phyloP scores from a whole-genome alignment of 2,113 vertebrate species.

The Percina caprodes region DNA sequence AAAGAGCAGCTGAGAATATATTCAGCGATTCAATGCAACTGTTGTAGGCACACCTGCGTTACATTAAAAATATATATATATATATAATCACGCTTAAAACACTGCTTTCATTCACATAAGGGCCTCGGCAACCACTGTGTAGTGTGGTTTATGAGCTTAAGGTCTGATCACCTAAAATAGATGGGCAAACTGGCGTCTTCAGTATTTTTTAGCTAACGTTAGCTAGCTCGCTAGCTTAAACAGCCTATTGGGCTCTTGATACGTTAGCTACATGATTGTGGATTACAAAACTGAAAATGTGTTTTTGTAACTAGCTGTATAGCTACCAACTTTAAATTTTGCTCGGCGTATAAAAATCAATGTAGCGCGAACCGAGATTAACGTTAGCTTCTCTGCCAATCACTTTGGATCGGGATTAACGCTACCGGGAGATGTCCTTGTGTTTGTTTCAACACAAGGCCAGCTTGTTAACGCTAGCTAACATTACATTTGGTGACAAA shows the following conservation, averaged over 20 bases:
- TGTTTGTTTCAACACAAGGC: conserved; percentile 44
- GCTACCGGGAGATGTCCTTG: conserved; percentile 9
- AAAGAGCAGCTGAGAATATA: not conserved
- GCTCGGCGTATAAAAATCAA: not conserved
- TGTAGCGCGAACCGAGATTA: not conserved
- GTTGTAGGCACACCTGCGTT: conserved; percentile 52
- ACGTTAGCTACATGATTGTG: not conserved
- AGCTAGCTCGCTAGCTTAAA: conserved; percentile 55
- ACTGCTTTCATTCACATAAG: not conserved
- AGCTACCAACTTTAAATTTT: not conserved
- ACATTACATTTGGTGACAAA: not conserved
- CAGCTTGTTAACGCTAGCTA: conserved; percentile 29
- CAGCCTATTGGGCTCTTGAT: not conserved
- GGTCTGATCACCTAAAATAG: conserved; percentile 66
- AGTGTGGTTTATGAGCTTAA: conserved; percentile 68
- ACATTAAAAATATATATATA: too few species aligned
- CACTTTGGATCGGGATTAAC: conserved; percentile 19
- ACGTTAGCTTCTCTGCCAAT: not conserved
- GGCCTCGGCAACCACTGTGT: conserved; percentile 12
- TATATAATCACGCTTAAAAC: conserved; percentile 32
- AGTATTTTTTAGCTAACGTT: conserved; percentile 13
- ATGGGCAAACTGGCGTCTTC: conserved; percentile 64
- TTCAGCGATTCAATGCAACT: not conserved
- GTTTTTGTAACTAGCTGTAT: not conserved
- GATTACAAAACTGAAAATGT: not conserved